These are phyloP conservation scores for Salticus scenicus DNA, from an alignment of 2,888 invertebrate genomes.

Conservation along the genomic window DNA sequence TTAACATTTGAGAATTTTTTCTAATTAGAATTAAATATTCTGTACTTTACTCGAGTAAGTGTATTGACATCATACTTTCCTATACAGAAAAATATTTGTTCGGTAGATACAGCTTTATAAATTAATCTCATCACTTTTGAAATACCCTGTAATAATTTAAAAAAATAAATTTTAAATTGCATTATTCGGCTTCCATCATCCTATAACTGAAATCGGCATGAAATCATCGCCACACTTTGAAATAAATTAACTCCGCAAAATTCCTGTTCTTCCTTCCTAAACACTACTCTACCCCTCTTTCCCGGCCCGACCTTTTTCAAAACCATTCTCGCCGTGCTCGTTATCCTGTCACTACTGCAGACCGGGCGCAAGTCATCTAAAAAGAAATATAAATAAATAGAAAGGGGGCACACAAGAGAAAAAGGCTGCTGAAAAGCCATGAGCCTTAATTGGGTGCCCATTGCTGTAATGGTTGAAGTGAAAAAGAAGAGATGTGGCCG, in stretches of 20 bases:
- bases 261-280: not conserved
- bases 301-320: not conserved
- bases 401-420: not conserved
- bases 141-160: too few relatives aligned
- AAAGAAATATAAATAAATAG: constrained; percentile 9
- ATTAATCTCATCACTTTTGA: too few relatives aligned
- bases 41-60: too few relatives aligned
- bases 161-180: too few relatives aligned
- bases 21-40: too few relatives aligned
- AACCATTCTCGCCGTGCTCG: not conserved
- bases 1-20: too few relatives aligned
- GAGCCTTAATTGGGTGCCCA: constrained; percentile 13
- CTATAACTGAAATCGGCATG: too few relatives aligned
- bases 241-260: not conserved
- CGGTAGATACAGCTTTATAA: too few relatives aligned
- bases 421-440: not conserved
- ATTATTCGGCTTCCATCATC: too few relatives aligned
- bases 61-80: too few relatives aligned
- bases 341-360: not conserved
- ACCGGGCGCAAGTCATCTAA: not conserved
- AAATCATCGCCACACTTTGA: not conserved
- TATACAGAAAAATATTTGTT: too few relatives aligned
- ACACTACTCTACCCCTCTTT: not conserved
- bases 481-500: constrained; percentile 56
- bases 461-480: not conserved